Evolutionary conservation across 2,888 invertebrate genomes (phyloP), one percentile per base, ranked within the genome.

Genomic region (Megalurothrips usitatus): DNA sequence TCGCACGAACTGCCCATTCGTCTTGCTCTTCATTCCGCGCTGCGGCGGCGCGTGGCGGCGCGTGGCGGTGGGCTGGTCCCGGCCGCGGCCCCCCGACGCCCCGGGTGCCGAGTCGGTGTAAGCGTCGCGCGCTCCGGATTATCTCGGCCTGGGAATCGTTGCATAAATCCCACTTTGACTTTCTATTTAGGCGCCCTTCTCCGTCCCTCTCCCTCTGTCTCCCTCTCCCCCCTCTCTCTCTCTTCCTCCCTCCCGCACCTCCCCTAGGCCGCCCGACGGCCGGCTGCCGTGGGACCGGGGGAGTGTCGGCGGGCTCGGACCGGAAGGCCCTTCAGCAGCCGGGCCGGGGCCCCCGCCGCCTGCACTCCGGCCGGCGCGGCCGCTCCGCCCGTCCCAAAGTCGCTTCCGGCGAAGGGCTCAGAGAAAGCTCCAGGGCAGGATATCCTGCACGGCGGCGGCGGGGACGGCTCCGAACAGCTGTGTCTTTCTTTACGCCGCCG

Each of bases 131-230:
- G 11, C 34, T 43, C 19, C 19, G 14, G 58, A 58, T 58, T 58
- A 58, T 58, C 58, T 58, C 19, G 14, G 17, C 14, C 58, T 17
- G 17, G 19, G 58, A 58, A 58, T 58, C 58, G 19, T 58, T 58
- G 58, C 58, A 58, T 58, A 58, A 58, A 58, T 58, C 58, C 58
- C 58, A 58, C 58, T 58, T 58, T 58, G 58, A 58, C 58, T 58
- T 58, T 58, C 58, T 58, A 58, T 58, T 58, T 58, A 58, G 58
- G 58, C 58, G 14, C 58, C 58, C 34, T 6, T 43, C 34, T 43
- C 34, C 34, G n/a, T 2, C 34, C 34, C 34, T 43, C 34, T 6
- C 34, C 34, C 34, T 43, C 34, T 43, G n/a, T 43, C 34, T 6
- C 34, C 34, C 34, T 43, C 34, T 43, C 34, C 34, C 3, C 34